These are phyloP conservation scores for Drosophila repletoides DNA, from an alignment of 1,140 invertebrate species.

Conservation along the genomic window DNA sequence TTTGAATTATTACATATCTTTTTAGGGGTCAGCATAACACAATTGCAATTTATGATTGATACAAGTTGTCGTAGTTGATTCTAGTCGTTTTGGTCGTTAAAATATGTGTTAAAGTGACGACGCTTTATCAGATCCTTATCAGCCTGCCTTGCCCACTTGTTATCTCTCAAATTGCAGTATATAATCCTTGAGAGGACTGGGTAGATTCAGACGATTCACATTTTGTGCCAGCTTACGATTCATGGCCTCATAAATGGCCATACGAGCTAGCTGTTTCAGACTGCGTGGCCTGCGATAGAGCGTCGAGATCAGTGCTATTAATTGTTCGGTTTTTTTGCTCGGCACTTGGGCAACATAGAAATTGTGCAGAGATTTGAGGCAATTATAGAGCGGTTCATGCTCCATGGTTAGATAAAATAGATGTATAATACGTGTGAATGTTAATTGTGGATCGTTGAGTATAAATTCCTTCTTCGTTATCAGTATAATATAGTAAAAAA, in stretches of 20 bases:
- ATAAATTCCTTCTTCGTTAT: conserved; percentile 88
- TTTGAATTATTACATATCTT: neutral
- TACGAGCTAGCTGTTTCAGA: conserved; percentile 87
- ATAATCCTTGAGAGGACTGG: conserved; percentile 87
- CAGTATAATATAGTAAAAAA: conserved; percentile 88
- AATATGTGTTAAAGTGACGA: conserved; percentile 43
- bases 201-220: conserved; percentile 87
- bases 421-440: conserved; percentile 86
- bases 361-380: conserved; percentile 86
- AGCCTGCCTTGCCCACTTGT: conserved; percentile 42
- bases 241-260: conserved; percentile 86
- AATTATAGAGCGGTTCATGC: conserved; percentile 86
- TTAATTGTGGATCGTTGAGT: conserved; percentile 85
- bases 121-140: neutral
- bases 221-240: conserved; percentile 85
- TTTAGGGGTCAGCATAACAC: neutral
- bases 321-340: conserved; percentile 85
- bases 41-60: conserved; percentile 63
- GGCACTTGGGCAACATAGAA: conserved; percentile 87
- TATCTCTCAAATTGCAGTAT: conserved; percentile 87
- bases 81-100: conserved; percentile 59
- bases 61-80: conserved; percentile 42
- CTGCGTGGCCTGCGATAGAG: conserved; percentile 86
- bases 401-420: conserved; percentile 88
- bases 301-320: conserved; percentile 85